phyloP scores from a whole-genome alignment of 2,113 vertebrate genomes.

The Capra hircus region DNA sequence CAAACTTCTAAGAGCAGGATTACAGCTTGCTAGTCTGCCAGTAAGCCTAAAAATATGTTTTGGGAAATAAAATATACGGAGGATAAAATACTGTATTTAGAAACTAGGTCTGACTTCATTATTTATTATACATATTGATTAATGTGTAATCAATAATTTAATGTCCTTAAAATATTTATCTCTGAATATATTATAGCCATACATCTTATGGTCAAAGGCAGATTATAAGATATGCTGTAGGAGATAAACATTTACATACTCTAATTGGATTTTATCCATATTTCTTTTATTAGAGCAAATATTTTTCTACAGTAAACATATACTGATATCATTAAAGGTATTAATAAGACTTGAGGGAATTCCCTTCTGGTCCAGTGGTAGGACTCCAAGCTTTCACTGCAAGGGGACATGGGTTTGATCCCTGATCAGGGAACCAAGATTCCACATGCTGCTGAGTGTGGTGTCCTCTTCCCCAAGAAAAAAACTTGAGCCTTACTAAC shows the following conservation, averaged over 20 bases:
- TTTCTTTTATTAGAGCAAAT: neutral
- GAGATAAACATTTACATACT: neutral
- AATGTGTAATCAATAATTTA: conserved; percentile 28
- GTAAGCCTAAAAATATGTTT: neutral
- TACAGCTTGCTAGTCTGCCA: neutral
- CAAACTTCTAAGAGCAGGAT: neutral
- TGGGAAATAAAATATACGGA: neutral
- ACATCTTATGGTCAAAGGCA: neutral
- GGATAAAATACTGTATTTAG: conserved; percentile 25
- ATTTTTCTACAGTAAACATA: neutral
- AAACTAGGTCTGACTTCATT: conserved; percentile 19
- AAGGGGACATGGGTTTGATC: neutral
- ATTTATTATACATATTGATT: conserved; percentile 28
- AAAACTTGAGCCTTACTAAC: neutral
- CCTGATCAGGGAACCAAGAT: neutral
- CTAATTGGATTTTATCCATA: neutral
- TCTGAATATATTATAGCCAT: neutral
- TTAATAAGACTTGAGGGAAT: neutral
- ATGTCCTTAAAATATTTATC: conserved; percentile 7
- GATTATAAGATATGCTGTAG: neutral
- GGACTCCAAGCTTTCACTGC: neutral
- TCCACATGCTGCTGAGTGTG: neutral
- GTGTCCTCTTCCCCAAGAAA: neutral
- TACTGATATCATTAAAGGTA: neutral
- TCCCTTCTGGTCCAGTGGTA: neutral